A percentile compares a stretch with the other conserved stretches of the same genome.
These are phyloP conservation scores for Periparus ater DNA, from an alignment of 2,797 vertebrate species.

Conservation along the genomic window DNA sequence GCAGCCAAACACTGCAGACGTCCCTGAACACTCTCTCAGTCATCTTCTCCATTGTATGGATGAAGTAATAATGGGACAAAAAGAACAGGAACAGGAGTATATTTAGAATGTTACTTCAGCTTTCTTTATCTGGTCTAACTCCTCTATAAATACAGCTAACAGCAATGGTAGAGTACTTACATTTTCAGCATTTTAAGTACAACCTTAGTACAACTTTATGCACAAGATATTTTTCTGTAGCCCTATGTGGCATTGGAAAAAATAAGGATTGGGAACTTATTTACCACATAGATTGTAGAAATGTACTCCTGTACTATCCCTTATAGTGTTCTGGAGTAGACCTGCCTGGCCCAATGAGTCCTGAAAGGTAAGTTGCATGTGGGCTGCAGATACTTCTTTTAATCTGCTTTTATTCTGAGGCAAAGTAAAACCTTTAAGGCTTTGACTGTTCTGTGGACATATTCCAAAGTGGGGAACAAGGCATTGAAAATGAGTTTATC, in stretches of 20 bases:
- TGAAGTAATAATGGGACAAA: not conserved
- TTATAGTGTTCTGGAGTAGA: not conserved
- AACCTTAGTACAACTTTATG: not conserved
- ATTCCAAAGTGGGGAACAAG: not conserved
- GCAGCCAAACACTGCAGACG: not conserved
- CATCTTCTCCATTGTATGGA: not conserved
- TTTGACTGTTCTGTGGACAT: not conserved
- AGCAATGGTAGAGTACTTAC: not conserved
- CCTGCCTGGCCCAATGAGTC: not conserved
- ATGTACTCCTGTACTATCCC: not conserved
- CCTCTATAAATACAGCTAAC: not conserved
- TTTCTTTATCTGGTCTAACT: not conserved
- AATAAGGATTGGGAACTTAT: not conserved
- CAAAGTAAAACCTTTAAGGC: not conserved
- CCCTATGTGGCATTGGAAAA: not conserved
- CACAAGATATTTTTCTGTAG: not conserved
- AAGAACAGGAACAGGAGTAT: not conserved
- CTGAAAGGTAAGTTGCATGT: not conserved
- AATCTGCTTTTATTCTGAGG: not conserved
- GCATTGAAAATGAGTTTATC: not conserved
- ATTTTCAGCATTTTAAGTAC: not conserved
- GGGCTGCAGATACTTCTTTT: not conserved
- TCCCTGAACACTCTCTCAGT: not conserved
- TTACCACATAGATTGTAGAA: not conserved
- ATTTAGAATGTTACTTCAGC: not conserved